Evolutionary conservation across 92 coral and sea anemone species (phyloP), one percentile per base, ranked within the genome.

Genomic region (Heliopora coerulea): DNA sequence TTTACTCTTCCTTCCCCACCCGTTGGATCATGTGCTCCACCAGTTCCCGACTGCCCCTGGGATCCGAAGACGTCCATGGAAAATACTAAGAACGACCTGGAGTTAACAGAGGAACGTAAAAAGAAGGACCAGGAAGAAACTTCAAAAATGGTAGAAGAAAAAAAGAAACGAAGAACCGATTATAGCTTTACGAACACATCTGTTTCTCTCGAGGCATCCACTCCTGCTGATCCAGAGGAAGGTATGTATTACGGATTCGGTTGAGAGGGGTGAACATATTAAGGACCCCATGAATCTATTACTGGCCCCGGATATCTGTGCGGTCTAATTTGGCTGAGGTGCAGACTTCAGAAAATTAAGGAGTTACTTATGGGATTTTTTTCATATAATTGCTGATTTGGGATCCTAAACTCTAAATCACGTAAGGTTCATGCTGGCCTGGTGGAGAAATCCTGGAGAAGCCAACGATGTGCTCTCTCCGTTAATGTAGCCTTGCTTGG

Each of bases 1-100:
- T 93, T 93, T 63, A 93, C 98, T 68, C 89, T 90, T 33, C 98
- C 98, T 62, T 93, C 98, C 76, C 98, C 98, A n/a, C 74, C 91
- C 18, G 91, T 93, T 73, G 96, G 98, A 26, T 59, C 81, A 63
- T 80, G 87, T 39, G 83, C 90, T n/a, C 85, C 87, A 19, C 95
- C 85, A 56, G 95, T 88, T 25, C 98, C 98, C 33, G 98, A 93
- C 63, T 86, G 91, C 49, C 98, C 98, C 17, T 93, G 98, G 98
- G 96, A 93, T 80, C 88, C 98, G 3, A 80, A 72, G 35, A 27
- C 77, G n/a, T 70, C 77, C 64, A 70, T 70, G 31, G 60, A 70
- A 52, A 70, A 52, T 20, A 70, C 77, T 4, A 70, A 70, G 21
- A 70, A 70, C 63, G 77, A 70, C 23, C 87, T 79, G 64, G 82